Evolutionary conservation across 2,888 invertebrate species (phyloP).

Genomic region (Melitaea athalia): DNA sequence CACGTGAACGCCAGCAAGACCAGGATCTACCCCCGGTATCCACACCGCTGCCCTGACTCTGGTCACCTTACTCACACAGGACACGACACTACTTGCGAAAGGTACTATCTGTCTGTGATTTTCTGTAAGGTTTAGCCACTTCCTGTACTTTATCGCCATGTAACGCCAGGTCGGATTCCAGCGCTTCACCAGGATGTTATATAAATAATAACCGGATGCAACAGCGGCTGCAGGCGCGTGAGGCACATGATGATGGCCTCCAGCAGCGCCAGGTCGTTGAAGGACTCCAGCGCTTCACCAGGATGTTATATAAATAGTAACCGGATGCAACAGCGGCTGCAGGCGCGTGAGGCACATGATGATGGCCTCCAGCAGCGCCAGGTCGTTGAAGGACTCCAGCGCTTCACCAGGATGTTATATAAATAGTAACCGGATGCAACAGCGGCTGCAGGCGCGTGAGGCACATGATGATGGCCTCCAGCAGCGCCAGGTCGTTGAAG

Average conservation of each 20-base stretch:
- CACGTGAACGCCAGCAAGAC: too few species aligned
- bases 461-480: constrained; percentile 98
- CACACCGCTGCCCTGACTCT: too few species aligned
- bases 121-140: too few species aligned
- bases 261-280: constrained; percentile 92
- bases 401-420: constrained; percentile 90
- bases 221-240: constrained; percentile 94
- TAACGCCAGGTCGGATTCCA: constrained; percentile 95
- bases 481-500: constrained; percentile 93
- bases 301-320: constrained; percentile 85
- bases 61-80: too few species aligned
- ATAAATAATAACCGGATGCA: constrained; percentile 88
- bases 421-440: constrained; percentile 85
- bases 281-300: constrained; percentile 98
- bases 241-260: constrained; percentile 98
- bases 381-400: constrained; percentile 95
- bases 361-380: constrained; percentile 94
- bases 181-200: constrained; percentile 96
- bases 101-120: too few species aligned
- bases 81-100: constrained; percentile 60
- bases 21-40: too few species aligned
- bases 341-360: constrained; percentile 98
- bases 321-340: constrained; percentile 93
- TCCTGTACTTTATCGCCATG: too few species aligned
- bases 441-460: constrained; percentile 96